Conservation (phyloP, 2,113 vertebrate genomes). For the Myotis lucifugus region DNA sequence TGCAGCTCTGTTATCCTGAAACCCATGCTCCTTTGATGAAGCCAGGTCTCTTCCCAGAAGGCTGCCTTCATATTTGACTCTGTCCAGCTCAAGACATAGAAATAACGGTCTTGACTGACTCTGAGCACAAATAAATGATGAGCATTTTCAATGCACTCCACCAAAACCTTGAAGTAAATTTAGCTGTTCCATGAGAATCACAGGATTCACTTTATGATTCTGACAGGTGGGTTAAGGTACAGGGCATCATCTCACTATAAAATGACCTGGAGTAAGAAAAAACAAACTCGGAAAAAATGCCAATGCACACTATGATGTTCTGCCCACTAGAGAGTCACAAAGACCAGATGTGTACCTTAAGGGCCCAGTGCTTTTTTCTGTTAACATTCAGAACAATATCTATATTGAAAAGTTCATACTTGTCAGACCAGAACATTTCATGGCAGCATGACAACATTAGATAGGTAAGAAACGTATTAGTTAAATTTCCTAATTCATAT, state of each 20-base stretch:
- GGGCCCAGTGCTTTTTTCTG: not conserved
- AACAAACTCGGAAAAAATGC: not conserved
- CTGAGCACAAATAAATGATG: not conserved
- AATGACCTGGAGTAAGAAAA: not conserved
- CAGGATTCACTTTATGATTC: not conserved
- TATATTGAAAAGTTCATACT: not conserved
- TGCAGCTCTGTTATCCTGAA: not conserved
- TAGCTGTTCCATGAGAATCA: slow-evolving; percentile 6
- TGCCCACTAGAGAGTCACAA: not conserved
- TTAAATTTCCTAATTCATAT: slow-evolving; percentile 37
- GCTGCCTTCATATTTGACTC: not conserved
- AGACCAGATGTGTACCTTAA: not conserved
- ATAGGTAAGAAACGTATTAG: slow-evolving; percentile 3
- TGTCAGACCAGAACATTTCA: not conserved
- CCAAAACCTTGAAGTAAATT: not conserved
- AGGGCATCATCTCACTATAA: not conserved
- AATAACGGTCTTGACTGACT: not conserved
- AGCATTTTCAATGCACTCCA: not conserved
- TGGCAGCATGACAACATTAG: not conserved
- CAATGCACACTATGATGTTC: not conserved
- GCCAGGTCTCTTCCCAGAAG: not conserved
- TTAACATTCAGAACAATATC: not conserved
- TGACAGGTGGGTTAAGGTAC: not conserved
- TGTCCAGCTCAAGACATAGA: not conserved
- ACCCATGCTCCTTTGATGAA: not conserved